Evolutionary conservation across 2,888 invertebrate genomes (phyloP).

Genomic region (Drosophila vallismaia): DNA sequence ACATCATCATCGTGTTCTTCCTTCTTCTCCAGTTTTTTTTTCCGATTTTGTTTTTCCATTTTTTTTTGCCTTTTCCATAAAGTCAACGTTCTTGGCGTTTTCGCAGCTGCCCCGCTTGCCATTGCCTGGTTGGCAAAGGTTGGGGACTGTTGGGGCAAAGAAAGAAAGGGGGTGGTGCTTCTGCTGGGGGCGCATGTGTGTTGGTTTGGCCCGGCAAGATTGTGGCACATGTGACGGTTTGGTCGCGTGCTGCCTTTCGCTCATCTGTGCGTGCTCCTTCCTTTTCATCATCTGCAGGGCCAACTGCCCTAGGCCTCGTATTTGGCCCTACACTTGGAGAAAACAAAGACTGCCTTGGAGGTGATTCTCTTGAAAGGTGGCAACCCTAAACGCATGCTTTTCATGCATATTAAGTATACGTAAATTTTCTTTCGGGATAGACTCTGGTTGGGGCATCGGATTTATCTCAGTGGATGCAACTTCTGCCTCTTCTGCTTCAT

Average conservation of each 20-base stretch:
- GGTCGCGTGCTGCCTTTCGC: constrained; percentile 72
- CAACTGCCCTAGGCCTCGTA: constrained; percentile 13
- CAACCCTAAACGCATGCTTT: neutral
- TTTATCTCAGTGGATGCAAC: constrained; percentile 27
- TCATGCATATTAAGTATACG: neutral
- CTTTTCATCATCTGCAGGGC: constrained; percentile 2
- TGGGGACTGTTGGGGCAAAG: neutral
- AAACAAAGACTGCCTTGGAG: neutral
- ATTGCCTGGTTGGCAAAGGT: constrained; percentile 16
- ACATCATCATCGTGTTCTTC: constrained; percentile 36
- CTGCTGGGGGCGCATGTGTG: constrained; percentile 5
- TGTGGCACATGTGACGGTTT: constrained; percentile 79
- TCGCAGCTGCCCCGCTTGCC: constrained; percentile 68
- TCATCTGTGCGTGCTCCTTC: constrained; percentile 30
- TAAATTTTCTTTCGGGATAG: neutral
- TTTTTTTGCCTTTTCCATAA: constrained; percentile 69
- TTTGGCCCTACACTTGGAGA: constrained; percentile 18
- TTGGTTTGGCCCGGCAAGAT: constrained; percentile 48
- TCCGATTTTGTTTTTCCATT: constrained; percentile 27
- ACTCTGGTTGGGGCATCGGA: neutral
- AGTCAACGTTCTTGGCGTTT: constrained; percentile 76
- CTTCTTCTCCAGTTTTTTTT: constrained; percentile 46
- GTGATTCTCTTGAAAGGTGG: neutral
- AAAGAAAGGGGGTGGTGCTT: constrained; percentile 6
- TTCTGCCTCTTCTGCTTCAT: constrained; percentile 58